Percentiles rank a stretch among this genome's conserved stretches.
phyloP scores from a whole-genome alignment of 2,113 vertebrate species.

The Phrynosoma platyrhinos region DNA sequence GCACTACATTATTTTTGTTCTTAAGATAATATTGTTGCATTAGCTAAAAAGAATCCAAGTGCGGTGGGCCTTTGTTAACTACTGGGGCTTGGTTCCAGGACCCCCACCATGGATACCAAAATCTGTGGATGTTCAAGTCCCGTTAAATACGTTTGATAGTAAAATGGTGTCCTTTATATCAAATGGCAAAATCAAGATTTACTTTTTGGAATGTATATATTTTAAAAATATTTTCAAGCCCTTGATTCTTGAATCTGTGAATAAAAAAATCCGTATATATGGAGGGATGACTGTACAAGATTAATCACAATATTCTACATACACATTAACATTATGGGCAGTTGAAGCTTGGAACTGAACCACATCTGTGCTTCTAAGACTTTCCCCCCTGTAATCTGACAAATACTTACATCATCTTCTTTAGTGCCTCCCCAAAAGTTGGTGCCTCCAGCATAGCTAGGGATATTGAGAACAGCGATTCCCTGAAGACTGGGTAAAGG shows the following conservation, averaged over 20 bases:
- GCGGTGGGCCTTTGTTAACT: too few species aligned
- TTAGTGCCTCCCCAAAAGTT: constrained; percentile 98
- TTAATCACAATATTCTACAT: not conserved
- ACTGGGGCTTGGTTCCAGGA: too few species aligned
- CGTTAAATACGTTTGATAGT: too few species aligned
- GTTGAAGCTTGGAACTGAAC: not conserved
- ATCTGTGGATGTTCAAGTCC: too few species aligned
- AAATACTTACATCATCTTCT: constrained; percentile 89
- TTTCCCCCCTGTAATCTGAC: too few species aligned
- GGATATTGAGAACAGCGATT: constrained; percentile 94
- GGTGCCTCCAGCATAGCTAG: constrained; percentile 93
- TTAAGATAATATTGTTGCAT: not conserved
- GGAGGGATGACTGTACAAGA: not conserved
- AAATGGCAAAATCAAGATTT: too few species aligned
- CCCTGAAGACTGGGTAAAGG: constrained; percentile 94
- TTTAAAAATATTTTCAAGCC: too few species aligned
- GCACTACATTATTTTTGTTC: not conserved
- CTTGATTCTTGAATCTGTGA: too few species aligned
- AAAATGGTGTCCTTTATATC: too few species aligned
- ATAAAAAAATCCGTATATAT: too few species aligned
- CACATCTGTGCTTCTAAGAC: not conserved
- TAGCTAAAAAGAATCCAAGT: not conserved
- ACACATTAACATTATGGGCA: not conserved
- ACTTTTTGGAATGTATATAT: too few species aligned
- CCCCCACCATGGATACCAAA: too few species aligned